These are phyloP conservation scores for Bombyx mori DNA, from an alignment of 1,140 invertebrate species.

Conservation along the genomic window DNA sequence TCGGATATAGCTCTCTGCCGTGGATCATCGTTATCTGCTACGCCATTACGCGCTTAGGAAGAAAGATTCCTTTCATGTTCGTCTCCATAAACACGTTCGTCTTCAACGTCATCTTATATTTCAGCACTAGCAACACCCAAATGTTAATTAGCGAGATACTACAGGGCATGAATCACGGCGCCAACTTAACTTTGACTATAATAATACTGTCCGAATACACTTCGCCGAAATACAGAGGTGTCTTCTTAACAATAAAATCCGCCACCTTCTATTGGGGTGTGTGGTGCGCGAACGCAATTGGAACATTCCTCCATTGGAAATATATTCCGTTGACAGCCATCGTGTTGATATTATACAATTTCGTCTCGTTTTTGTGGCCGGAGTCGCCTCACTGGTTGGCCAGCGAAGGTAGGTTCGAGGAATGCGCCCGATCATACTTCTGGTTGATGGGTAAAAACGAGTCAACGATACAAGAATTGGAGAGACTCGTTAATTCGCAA, in stretches of 20 bases:
- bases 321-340: slow-evolving; percentile 12
- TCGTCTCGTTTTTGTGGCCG: slow-evolving; percentile 5
- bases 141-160: slow-evolving; percentile 11
- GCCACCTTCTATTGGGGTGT: slow-evolving; percentile 18
- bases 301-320: slow-evolving; percentile 14
- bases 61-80: slow-evolving; percentile 11
- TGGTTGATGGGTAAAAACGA: slow-evolving; percentile 10
- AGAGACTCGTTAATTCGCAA: slow-evolving; percentile 12
- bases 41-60: slow-evolving; percentile 6
- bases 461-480: slow-evolving; percentile 13
- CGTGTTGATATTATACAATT: slow-evolving; percentile 2
- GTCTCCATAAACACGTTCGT: slow-evolving; percentile 5
- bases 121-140: slow-evolving; percentile 2
- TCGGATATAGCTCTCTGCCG: slow-evolving; percentile 4
- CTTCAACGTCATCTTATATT: slow-evolving; percentile 5
- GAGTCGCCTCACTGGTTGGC: slow-evolving; percentile 23
- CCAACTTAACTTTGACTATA: slow-evolving; percentile 3
- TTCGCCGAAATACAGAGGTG: slow-evolving; percentile 15
- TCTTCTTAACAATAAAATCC: slow-evolving; percentile 15
- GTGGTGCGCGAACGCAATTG: slow-evolving; percentile 13
- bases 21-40: slow-evolving; percentile 9
- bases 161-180: slow-evolving; percentile 7
- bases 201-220: slow-evolving; percentile 14
- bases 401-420: slow-evolving; percentile 15
- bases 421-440: slow-evolving; percentile 14